These are phyloP conservation scores for Camponotus floridanus DNA, from an alignment of 1,140 invertebrate genomes.

Conservation along the genomic window DNA sequence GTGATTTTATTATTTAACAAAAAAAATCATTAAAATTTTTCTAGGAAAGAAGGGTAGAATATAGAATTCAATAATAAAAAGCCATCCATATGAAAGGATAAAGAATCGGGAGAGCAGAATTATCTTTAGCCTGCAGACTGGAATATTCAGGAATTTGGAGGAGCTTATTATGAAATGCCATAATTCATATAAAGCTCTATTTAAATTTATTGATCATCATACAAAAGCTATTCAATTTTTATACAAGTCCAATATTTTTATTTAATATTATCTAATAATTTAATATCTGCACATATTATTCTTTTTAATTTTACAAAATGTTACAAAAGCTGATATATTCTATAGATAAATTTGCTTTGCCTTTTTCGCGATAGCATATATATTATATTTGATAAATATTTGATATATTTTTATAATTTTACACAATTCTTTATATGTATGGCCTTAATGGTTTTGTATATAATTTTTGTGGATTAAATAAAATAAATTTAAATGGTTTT, in stretches of 20 bases:
- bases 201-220: conserved; percentile 31
- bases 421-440: neutral
- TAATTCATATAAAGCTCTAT: conserved; percentile 27
- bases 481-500: no score
- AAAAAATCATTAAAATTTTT: conserved; percentile 7
- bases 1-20: conserved; percentile 31
- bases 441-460: neutral
- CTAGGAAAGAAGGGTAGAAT: neutral
- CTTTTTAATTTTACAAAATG: neutral
- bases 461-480: no score
- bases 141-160: conserved; percentile 30
- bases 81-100: conserved; percentile 1
- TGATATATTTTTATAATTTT: neutral
- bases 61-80: conserved; percentile 53
- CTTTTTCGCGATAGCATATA: neutral
- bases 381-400: neutral
- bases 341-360: neutral
- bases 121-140: conserved; percentile 14
- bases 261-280: neutral
- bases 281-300: neutral
- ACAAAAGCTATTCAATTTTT: conserved; percentile 22
- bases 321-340: neutral
- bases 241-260: neutral
- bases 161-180: conserved; percentile 13
- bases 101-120: conserved; percentile 30